These are phyloP conservation scores for Aphelocoma coerulescens DNA, from an alignment of 2,113 vertebrate genomes.

Conservation along the genomic window DNA sequence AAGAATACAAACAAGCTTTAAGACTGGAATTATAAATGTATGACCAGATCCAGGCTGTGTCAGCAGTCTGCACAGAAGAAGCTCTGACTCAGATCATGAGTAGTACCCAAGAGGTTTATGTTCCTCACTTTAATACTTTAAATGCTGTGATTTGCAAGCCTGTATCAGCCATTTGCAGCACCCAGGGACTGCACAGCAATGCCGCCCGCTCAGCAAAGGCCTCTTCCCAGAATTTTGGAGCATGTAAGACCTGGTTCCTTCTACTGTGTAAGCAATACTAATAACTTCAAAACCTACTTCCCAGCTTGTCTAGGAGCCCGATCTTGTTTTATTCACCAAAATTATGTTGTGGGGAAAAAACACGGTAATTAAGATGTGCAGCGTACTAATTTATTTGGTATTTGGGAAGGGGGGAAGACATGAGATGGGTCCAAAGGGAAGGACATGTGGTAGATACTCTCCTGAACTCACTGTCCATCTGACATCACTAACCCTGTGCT, in stretches of 20 bases:
- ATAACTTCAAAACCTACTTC: background rate
- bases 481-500: background rate
- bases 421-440: accelerated
- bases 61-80: background rate
- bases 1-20: background rate
- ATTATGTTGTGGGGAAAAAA: accelerated
- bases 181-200: accelerated
- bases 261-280: background rate
- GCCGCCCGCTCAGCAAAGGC: background rate
- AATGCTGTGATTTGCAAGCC: background rate
- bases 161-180: accelerated
- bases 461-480: accelerated
- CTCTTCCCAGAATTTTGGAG: background rate
- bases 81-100: accelerated
- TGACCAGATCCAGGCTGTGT: background rate
- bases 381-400: accelerated
- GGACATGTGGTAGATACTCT: accelerated
- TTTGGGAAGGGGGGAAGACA: background rate
- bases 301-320: background rate
- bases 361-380: background rate
- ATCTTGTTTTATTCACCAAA: background rate
- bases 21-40: background rate
- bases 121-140: background rate
- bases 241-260: background rate
- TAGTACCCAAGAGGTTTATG: background rate